Base-by-base conservation (phyloP, 1,140 invertebrate genomes). In the Rhopalosiphum padi region DNA sequence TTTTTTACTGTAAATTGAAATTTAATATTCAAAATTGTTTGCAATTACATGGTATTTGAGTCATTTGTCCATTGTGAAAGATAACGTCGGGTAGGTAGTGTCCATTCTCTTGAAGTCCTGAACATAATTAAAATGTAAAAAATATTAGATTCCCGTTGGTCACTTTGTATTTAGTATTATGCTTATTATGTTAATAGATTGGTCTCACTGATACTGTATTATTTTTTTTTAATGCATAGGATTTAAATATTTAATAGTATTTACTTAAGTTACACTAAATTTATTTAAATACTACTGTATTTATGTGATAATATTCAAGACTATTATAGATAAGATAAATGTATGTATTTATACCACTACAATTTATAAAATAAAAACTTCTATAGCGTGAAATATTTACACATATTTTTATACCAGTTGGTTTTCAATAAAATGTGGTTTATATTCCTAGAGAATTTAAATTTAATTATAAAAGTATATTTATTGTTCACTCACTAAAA, bases 291-390 rank as follows among this genome's bases (percentile, higher is more conserved):
- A 89, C 87, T 53, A 48, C 35, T 89, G 22, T 53, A 35, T 15
- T 89, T 25, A 89, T 89, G 48, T 89, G 87, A 89, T 89, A 89
- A 53, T 89, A 37, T 89, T 53, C 1, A 53, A 89, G 87, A 89
- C 87, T 89, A 37, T 35, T 21, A n/a, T n/a, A 68, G 30, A 68
- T 68, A n/a, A 77, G 30, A 77, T 51, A 35, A 88, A 35, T 35
- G 15, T 51, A 43, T 51, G 86, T 88, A 88, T 51, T 51, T 88
- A 22, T 88, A 88, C 41, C 23, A 86, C 43, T 41, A 41, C 82
- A 83, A 83, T 23, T 83, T 83, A 77, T 77, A 18, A n/a, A 77
- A 77, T 77, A n/a, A 18, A n/a, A n/a, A n/a, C 0, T 77, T 18
- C 30, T n/a, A 6, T 77, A n/a, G 30, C 60, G 0, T 68, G 30